Conservation (phyloP, 2,888 invertebrate species). For the Eucera pruinosa region DNA sequence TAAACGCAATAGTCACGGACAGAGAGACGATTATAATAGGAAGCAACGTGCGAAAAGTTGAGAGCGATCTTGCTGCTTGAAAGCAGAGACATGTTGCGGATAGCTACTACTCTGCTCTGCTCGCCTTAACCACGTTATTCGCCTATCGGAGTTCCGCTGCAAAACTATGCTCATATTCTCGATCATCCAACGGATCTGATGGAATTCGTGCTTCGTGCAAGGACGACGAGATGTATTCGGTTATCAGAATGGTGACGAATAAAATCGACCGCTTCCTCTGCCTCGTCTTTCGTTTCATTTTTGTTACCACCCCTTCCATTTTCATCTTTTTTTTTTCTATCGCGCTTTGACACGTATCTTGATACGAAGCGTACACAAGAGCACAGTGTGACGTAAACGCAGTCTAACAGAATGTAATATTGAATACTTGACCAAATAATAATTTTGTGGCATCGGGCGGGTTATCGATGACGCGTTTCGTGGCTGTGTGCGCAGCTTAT, state of each 20-base stretch:
- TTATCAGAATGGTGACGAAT: constrained; percentile 40
- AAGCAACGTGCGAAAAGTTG: constrained; percentile 55
- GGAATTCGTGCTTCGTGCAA: constrained; percentile 64
- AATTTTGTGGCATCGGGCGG: constrained; percentile 23
- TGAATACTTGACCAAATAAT: constrained; percentile 28
- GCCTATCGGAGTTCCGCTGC: constrained; percentile 69
- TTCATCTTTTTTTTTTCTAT: no score
- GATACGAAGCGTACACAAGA: not conserved
- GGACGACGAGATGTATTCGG: constrained; percentile 35
- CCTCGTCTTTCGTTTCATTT: not conserved
- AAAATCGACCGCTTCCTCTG: constrained; percentile 18
- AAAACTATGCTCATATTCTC: constrained; percentile 79
- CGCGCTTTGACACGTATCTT: not conserved
- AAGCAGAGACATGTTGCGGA: constrained; percentile 84
- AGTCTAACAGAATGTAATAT: constrained; percentile 20
- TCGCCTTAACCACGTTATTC: constrained; percentile 74
- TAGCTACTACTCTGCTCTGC: constrained; percentile 75
- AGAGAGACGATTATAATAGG: constrained; percentile 29
- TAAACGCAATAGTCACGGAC: not conserved
- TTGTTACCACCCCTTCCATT: not conserved
- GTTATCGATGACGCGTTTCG: constrained; percentile 35
- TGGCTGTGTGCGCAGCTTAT: not conserved
- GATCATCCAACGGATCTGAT: constrained; percentile 72
- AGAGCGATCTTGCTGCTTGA: constrained; percentile 79
- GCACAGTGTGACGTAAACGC: not conserved